Evolutionary conservation across 2,797 vertebrate genomes (phyloP), one percentile per base, ranked within the genome.

Genomic region (Columba guinea): DNA sequence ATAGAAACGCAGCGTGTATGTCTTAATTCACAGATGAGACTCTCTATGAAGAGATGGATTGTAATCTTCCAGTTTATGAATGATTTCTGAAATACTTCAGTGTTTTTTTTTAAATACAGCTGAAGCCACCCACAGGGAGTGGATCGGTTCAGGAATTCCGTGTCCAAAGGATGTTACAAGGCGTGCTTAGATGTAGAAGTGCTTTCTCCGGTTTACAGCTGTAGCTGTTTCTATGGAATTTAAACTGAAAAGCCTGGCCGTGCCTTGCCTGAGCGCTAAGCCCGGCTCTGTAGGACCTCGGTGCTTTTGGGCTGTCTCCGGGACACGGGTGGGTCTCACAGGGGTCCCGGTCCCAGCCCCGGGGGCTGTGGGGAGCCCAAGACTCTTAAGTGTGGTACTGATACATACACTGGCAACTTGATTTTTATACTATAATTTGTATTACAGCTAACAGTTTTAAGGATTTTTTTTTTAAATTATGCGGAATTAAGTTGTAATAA

Each of bases 331-430:
- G 67, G 70, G 52, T 60, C 35, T 78, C 27, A 11, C 1, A 3
- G 63, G 49, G 49, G 37, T 37, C 35, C 35, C 35, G 35, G 13
- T 32, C 65, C 49, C 2, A 1, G 44, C 7, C 18, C 19, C 39
- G 2, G 5, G 35, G 77, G 89, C 63, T 65, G 51, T 2, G 58
- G 37, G 81, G 62, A 87, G 74, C 81, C 81, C 87, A 68, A 59
- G 84, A 30, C 91, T 77, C 52, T 86, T n/a, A 93, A 65, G 93
- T 88, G 95, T 96, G 98, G 98, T 98, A 98, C 98, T 98, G 98
- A 97, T 98, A 98, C 98, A 98, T 98, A 99, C 98, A 99, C 98
- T 99, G 99, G 98, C 98, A 98, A 99, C 98, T 98, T 98, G 97
- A 98, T 98, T 98, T 98, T 98, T 92, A 92, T 80, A 93, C 95